Evolutionary conservation across 2,113 vertebrate genomes (phyloP).

Genomic region (Perca schrenkii): DNA sequence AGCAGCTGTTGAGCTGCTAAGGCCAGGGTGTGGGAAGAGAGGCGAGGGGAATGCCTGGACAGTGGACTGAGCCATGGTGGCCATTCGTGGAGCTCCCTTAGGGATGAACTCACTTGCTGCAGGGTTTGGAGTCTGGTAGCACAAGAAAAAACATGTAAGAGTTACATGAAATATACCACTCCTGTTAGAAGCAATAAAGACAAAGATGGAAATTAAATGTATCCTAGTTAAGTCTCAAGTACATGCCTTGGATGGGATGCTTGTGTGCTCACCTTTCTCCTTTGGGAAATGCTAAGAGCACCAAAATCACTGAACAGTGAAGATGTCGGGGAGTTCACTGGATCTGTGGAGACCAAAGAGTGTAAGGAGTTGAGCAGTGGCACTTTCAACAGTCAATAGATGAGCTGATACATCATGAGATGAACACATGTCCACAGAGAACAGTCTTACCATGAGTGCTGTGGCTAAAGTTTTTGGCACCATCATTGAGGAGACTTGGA

Average conservation of each 20-base stretch:
- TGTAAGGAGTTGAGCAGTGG: not conserved
- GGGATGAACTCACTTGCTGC: conserved; percentile 98
- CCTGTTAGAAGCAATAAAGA: not conserved
- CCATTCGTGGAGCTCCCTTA: conserved; percentile 95
- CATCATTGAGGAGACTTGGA: conserved; percentile 96
- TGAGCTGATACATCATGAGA: not conserved
- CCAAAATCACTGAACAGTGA: conserved; percentile 98
- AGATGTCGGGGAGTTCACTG: conserved; percentile 93
- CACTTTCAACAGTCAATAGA: not conserved
- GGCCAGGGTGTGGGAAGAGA: conserved; percentile 92
- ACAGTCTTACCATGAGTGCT: conserved; percentile 90
- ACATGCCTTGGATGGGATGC: not conserved
- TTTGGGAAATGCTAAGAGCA: conserved; percentile 96
- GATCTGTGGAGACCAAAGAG: conserved; percentile 84
- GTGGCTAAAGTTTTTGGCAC: conserved; percentile 96
- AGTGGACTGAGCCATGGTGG: conserved; percentile 92
- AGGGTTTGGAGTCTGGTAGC: conserved; percentile 93
- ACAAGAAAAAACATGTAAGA: conserved; percentile 9
- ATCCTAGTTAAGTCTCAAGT: not conserved
- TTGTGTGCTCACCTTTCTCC: conserved; percentile 92
- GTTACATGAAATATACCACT: not conserved
- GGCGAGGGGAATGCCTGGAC: conserved; percentile 96
- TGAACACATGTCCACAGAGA: not conserved
- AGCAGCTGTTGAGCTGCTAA: conserved; percentile 91
- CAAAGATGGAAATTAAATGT: not conserved